Percentiles rank a stretch among this genome's conserved stretches.
Conservation (phyloP, 2,888 invertebrate species). For the Sphaerophoria taeniata region DNA sequence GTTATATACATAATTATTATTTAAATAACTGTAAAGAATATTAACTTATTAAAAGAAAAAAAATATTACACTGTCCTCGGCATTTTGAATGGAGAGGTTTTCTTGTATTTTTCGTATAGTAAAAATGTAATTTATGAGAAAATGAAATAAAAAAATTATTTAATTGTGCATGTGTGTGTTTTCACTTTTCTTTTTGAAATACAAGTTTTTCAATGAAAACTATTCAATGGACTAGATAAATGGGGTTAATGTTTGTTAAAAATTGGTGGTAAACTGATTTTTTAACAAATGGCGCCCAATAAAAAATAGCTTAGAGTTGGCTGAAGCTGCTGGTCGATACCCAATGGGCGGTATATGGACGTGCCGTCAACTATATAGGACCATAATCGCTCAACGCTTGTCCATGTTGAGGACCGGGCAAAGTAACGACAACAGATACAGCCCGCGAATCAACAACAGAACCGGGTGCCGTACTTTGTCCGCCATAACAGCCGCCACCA, state of each 20-base stretch:
- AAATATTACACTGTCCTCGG: constrained; percentile 59
- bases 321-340: constrained; percentile 83
- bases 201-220: constrained; percentile 55
- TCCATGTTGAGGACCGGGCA: constrained; percentile 83
- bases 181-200: constrained; percentile 23
- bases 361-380: constrained; percentile 84
- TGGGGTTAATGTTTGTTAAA: constrained; percentile 58
- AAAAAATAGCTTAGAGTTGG: constrained; percentile 80
- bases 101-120: constrained; percentile 54
- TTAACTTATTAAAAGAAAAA: constrained; percentile 27
- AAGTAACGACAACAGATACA: constrained; percentile 83
- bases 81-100: constrained; percentile 65
- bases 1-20: constrained; percentile 57
- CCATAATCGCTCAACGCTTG: constrained; percentile 83
- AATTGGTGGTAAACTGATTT: constrained; percentile 62
- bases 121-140: constrained; percentile 49
- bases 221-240: constrained; percentile 73
- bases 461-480: constrained; percentile 81
- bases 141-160: constrained; percentile 57
- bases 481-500: constrained; percentile 80
- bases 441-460: constrained; percentile 82
- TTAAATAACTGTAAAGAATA: constrained; percentile 41
- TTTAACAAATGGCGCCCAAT: constrained; percentile 62
- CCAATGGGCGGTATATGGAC: constrained; percentile 83
- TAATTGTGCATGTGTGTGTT: constrained; percentile 71